Percentiles rank a stretch among this genome's conserved stretches.
Evolutionary conservation across 2,113 vertebrate genomes (phyloP).

Genomic region (Eulacestoma nigropectus): DNA sequence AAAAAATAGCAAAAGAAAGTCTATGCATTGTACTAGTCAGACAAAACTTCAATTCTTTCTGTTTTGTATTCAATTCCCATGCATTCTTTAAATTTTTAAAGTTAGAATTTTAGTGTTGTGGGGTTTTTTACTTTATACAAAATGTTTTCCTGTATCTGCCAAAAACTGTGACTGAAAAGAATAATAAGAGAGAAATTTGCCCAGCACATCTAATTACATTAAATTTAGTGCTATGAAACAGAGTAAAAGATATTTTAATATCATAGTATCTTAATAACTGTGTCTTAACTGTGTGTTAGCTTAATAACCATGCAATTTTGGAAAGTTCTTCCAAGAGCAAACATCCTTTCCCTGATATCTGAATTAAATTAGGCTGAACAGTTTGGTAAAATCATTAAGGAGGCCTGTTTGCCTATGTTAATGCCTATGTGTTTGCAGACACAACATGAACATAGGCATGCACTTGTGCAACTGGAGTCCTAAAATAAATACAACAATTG

Average conservation of each 20-base stretch:
- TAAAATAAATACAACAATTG: slow-evolving; percentile 30
- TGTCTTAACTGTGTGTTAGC: neutral
- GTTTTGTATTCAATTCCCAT: neutral
- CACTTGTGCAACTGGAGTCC: slow-evolving; percentile 28
- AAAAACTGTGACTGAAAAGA: neutral
- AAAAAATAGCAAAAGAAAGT: neutral
- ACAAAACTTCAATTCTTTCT: neutral
- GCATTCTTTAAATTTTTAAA: neutral
- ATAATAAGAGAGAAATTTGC: neutral
- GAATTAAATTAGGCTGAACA: neutral
- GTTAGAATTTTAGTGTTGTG: neutral
- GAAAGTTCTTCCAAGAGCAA: neutral
- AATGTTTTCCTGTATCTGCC: neutral
- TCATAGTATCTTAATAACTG: neutral
- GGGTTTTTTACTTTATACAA: neutral
- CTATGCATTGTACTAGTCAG: neutral
- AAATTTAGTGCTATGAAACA: neutral
- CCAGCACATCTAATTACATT: neutral
- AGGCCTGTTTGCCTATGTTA: neutral
- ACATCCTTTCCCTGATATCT: neutral
- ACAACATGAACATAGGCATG: neutral
- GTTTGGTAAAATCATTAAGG: neutral
- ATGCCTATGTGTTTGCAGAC: slow-evolving; percentile 3
- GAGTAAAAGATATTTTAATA: neutral
- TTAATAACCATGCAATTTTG: neutral